phyloP scores from a whole-genome alignment of 35 echinoderm and acorn worm species.

The Heliocidaris tuberculata region DNA sequence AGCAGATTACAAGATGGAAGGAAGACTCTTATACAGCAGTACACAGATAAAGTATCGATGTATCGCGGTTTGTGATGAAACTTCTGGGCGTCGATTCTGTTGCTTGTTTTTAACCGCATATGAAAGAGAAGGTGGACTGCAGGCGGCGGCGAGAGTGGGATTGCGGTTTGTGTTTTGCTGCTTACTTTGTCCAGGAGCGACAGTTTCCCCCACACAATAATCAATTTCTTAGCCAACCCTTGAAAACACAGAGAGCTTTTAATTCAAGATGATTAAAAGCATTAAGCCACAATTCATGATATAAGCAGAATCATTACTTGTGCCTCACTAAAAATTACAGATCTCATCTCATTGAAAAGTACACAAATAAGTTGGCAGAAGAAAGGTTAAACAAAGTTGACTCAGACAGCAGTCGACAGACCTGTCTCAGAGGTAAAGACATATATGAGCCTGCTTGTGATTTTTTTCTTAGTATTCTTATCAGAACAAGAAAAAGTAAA shows the following conservation, averaged over 20 bases:
- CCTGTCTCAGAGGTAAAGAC: no score
- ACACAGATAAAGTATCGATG: background rate
- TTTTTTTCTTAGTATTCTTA: no score
- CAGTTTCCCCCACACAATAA: background rate
- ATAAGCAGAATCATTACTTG: background rate
- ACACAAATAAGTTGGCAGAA: no score
- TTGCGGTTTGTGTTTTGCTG: background rate
- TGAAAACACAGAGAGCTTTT: background rate
- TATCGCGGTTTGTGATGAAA: background rate
- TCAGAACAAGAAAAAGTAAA: no score
- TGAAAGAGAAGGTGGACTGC: background rate
- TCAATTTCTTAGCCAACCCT: background rate
- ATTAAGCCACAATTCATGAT: background rate
- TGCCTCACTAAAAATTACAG: no score
- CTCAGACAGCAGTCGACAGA: no score
- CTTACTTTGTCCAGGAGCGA: background rate
- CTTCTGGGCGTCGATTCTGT: background rate
- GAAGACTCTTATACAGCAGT: background rate
- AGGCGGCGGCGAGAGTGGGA: no score
- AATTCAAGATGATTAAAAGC: background rate
- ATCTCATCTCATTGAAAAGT: no score
- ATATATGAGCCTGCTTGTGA: no score
- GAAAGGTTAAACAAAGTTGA: no score
- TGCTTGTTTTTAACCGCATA: background rate
- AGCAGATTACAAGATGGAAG: background rate